These are phyloP conservation scores for Notoglanidium macrostoma DNA, from an alignment of 2,797 vertebrate genomes.

Conservation along the genomic window DNA sequence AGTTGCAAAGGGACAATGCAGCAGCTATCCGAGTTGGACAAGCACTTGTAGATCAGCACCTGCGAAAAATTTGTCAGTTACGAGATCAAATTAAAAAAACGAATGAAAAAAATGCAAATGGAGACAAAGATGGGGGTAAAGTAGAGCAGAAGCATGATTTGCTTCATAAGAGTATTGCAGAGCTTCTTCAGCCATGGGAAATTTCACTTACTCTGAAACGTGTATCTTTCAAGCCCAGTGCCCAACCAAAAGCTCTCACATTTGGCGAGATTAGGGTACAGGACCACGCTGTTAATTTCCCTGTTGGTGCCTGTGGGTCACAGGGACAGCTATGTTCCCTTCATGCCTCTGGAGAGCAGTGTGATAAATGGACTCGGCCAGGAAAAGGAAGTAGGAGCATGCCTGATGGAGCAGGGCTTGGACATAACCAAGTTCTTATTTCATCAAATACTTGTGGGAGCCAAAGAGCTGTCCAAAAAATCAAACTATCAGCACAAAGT, in stretches of 20 bases:
- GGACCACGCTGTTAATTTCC: conserved; percentile 69
- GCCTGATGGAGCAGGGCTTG: conserved; percentile 47
- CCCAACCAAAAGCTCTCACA: conserved; percentile 70
- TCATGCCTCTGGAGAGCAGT: conserved; percentile 65
- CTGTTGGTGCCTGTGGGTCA: conserved; percentile 67
- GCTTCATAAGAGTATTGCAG: conserved; percentile 64
- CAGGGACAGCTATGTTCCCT: conserved; percentile 71
- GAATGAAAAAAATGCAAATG: conserved; percentile 44
- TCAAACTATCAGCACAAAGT: conserved; percentile 66
- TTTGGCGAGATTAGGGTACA: conserved; percentile 75
- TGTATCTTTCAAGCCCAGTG: conserved; percentile 77
- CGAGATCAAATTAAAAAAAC: conserved; percentile 62
- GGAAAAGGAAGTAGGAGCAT: conserved; percentile 49
- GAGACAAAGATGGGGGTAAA: conserved; percentile 41
- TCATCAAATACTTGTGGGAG: conserved; percentile 58
- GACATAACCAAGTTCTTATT: conserved; percentile 52
- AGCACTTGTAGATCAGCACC: conserved; percentile 68
- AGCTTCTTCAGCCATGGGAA: conserved; percentile 76
- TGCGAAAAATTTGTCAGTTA: conserved; percentile 66
- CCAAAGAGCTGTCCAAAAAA: conserved; percentile 67
- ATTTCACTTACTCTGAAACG: conserved; percentile 74
- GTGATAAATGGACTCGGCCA: conserved; percentile 49
- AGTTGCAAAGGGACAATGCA: conserved; percentile 72
- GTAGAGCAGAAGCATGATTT: conserved; percentile 53
- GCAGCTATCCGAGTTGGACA: conserved; percentile 66